These are phyloP conservation scores for Dynastes hyllus DNA, from an alignment of 2,888 invertebrate species.

Conservation along the genomic window DNA sequence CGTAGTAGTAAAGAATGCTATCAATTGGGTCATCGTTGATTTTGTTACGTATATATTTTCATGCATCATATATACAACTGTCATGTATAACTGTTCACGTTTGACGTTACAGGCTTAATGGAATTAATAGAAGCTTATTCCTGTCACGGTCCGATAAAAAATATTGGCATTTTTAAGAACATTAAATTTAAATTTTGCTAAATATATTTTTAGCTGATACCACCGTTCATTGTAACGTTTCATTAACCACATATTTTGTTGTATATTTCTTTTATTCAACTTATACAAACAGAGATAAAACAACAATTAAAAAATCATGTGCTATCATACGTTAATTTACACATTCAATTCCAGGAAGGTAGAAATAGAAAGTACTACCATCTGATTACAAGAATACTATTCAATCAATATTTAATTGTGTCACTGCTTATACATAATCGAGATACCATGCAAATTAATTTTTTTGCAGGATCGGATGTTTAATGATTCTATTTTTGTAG, in stretches of 20 bases:
- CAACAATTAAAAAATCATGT: neutral
- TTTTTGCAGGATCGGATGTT: neutral
- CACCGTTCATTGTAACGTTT: neutral
- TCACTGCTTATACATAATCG: neutral
- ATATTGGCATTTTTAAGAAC: neutral
- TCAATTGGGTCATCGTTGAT: slow-evolving; percentile 1
- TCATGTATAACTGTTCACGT: neutral
- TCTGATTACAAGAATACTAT: neutral
- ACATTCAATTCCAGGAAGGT: neutral
- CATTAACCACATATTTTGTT: neutral
- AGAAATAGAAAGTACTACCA: neutral
- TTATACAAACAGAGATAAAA: neutral
- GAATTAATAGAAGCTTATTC: neutral
- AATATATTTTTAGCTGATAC: neutral
- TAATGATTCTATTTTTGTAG: neutral
- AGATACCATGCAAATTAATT: neutral
- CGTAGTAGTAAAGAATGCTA: neutral
- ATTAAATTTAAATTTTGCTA: neutral
- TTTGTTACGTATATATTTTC: slow-evolving; percentile 5
- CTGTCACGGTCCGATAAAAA: neutral
- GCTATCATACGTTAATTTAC: neutral
- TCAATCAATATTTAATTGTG: neutral
- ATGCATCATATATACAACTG: neutral
- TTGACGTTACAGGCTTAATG: neutral
- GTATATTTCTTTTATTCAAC: too few relatives aligned